Base-by-base conservation (phyloP, 2,888 invertebrate genomes). In the Bedellia somnulentella region DNA sequence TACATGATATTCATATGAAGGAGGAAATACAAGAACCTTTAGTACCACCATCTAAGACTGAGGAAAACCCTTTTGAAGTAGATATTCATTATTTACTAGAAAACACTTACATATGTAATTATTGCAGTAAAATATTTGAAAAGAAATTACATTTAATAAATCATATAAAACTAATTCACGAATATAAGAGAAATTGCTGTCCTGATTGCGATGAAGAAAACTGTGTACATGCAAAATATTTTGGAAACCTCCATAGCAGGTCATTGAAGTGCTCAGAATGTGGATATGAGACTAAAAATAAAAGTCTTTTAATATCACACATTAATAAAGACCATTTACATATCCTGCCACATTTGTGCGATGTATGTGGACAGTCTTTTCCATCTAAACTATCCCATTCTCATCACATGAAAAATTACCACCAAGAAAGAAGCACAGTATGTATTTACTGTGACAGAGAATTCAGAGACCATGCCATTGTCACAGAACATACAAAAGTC, bases 321-420 rank as follows among this genome's bases (percentile, higher is more conserved):
- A 52, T 46, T 0, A 62, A 62, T 25, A 40, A 58, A 11, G 57
- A 56, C 31, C 62, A 62, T 43, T 48, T 62, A 23, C 46, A 58
- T 10, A 48, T 57, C 31, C 56, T 56, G 31, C 60, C 62, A 0
- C 60, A 54, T 29, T 49, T 50, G 2, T 62, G 62, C 31, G 44
- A 45, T 0, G 45, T 50, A 24, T 62, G 62, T 16, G 46, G 44
- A 1, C 52, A 52, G 23, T 56, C 55, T 21, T 61, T 59, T 33
- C 60, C 57, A 30, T 57, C 60, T 0, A 56, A 57, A 41, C 31
- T 50, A 1, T 50, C 52, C 17, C 37, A 57, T 3, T 47, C 49
- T 27, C 46, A 49, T 1, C 61, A 62, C 25, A 47, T 58, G 12
- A 44, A 45, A 8, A 47, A 50, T 14, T 57, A 52, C 18, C 61